These are phyloP conservation scores for Melinopterus prodromus DNA, from an alignment of 2,888 invertebrate species.

Conservation along the genomic window DNA sequence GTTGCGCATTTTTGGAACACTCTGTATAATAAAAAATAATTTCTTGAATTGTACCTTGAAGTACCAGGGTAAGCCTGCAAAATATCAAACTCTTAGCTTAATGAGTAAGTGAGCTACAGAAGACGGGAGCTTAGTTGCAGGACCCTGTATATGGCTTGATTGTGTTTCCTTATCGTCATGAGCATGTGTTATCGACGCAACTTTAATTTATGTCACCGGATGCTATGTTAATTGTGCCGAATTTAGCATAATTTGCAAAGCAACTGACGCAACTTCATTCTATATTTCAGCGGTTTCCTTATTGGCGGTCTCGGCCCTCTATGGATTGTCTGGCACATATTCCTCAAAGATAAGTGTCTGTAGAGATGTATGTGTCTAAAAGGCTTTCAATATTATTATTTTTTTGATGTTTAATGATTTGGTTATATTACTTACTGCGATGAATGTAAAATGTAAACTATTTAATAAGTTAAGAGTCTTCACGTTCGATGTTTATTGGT, in stretches of 20 bases:
- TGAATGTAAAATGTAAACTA: too few species aligned
- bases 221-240: not conserved
- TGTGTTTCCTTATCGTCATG: too few species aligned
- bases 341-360: not conserved
- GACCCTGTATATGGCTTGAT: too few species aligned
- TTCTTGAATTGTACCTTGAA: too few species aligned
- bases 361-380: slow-evolving; percentile 4
- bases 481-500: too few species aligned
- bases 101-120: too few species aligned
- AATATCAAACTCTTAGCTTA: too few species aligned
- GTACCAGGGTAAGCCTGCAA: too few species aligned
- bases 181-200: not conserved
- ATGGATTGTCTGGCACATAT: not conserved
- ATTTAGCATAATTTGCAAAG: not conserved
- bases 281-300: not conserved
- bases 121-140: too few species aligned
- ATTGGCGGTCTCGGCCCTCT: not conserved
- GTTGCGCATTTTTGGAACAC: too few species aligned
- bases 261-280: not conserved
- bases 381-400: not conserved
- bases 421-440: not conserved
- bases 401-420: not conserved
- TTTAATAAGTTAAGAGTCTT: too few species aligned
- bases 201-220: not conserved
- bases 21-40: too few species aligned